Evolutionary conservation across 1,140 invertebrate species (phyloP), one percentile per base, ranked within the genome.

Genomic region (Drosophila guanche): DNA sequence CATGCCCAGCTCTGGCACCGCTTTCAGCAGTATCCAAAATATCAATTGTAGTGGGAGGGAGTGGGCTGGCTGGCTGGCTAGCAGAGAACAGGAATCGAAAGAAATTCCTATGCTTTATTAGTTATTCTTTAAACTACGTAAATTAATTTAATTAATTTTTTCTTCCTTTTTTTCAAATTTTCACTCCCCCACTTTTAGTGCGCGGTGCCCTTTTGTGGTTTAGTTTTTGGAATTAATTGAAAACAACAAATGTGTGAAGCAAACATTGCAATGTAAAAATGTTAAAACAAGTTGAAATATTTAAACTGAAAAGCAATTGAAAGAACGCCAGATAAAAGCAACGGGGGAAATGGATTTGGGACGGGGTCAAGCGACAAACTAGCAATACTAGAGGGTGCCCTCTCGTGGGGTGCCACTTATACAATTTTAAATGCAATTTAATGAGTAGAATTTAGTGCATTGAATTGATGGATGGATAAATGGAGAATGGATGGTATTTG

Each of bases 21-120:
- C 25, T 60, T 78, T 57, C 76, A 72, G 76, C 79, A 85, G 46
- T 86, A 67, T 61, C 81, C 73, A 67, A 79, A 63, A 63, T 88
- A 89, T 62, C 84, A 89, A 33, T 46, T 84, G 48, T 86, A 75
- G 51, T 23, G 7, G n/a, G 8, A 29, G 12, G 7, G n/a, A n/a
- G n/a, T n/a, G n/a, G 12, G 6, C 3, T 40, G 22, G 22, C 4
- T 20, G 16, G 16, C 16, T 20, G 16, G 6, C 5, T 22, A 1
- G 8, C 45, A 47, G 59, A 76, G 68, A 57, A 33, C 60, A 73
- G 84, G 62, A 84, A 69, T 33, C 61, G 81, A 70, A 65, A 78
- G 2, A 89, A 78, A 66, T 79, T 77, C 61, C 76, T 74, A 55
- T 46, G 80, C 76, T 76, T 76, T 80, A 86, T 63, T 80, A 84